A percentile compares a stretch with the other conserved stretches of the same genome.
phyloP scores from a whole-genome alignment of 2,113 vertebrate species.

The Myrmophylax atrothorax region DNA sequence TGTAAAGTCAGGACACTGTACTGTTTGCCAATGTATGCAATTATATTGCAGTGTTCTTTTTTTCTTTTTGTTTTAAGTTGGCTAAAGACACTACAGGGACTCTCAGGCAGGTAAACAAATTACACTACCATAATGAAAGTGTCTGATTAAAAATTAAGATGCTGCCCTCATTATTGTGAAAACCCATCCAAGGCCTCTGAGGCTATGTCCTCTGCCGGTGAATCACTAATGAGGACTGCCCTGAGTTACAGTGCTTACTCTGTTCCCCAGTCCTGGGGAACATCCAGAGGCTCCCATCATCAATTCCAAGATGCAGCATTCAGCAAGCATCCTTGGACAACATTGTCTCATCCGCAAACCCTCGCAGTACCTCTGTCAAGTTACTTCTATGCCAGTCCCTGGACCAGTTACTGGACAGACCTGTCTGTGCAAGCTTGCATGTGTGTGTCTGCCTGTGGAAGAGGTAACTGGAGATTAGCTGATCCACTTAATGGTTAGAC shows the following conservation, averaged over 20 bases:
- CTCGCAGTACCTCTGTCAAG: neutral
- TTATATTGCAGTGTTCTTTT: neutral
- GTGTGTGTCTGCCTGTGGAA: neutral
- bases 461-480: neutral
- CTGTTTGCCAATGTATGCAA: neutral
- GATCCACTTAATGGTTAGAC: no score
- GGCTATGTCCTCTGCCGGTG: neutral
- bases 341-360: accelerated
- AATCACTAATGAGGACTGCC: neutral
- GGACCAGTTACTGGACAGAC: neutral
- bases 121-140: neutral
- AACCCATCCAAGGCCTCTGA: neutral
- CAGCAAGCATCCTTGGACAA: neutral
- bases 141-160: slow-evolving; percentile 34
- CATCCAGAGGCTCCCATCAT: neutral
- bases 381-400: neutral
- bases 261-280: neutral
- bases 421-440: neutral
- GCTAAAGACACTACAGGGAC: neutral
- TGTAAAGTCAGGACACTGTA: neutral
- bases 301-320: neutral
- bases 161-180: neutral
- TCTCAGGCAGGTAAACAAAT: neutral
- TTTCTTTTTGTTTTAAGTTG: neutral
- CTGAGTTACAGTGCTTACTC: neutral